These are phyloP conservation scores for Empis stercorea DNA, from an alignment of 2,888 invertebrate species.

Conservation along the genomic window DNA sequence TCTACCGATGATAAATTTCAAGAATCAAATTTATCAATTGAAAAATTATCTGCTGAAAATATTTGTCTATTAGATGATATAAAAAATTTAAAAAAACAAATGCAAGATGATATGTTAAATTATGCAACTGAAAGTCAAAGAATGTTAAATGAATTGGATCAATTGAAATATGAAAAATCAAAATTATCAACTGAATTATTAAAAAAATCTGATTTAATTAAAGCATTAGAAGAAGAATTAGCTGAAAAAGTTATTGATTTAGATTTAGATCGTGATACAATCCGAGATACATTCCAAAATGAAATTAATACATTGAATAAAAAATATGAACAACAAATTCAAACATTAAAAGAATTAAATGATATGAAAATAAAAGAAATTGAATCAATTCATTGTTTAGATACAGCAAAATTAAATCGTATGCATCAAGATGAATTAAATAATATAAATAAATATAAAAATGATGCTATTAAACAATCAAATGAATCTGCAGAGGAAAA, in stretches of 20 bases:
- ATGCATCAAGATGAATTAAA: constrained; percentile 11
- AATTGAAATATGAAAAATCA: constrained; percentile 28
- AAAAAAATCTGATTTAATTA: constrained; percentile 31
- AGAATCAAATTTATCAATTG: constrained; percentile 21
- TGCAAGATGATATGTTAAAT: constrained; percentile 28
- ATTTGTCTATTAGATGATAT: constrained; percentile 22
- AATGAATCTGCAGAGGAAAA: constrained; percentile 33
- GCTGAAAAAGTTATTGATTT: constrained; percentile 31
- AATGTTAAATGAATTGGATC: constrained; percentile 27
- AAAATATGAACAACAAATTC: constrained; percentile 14
- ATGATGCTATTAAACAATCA: constrained; percentile 28
- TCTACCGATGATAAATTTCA: constrained; percentile 19
- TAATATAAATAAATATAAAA: constrained; percentile 5
- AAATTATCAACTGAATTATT: constrained; percentile 29
- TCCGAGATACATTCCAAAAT: constrained; percentile 27
- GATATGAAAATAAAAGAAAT: constrained; percentile 17
- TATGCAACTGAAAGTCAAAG: constrained; percentile 28
- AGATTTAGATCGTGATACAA: constrained; percentile 30
- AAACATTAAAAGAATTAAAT: constrained; percentile 13
- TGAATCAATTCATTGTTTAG: constrained; percentile 13
- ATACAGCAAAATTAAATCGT: constrained; percentile 10
- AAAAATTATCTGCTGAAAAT: constrained; percentile 25
- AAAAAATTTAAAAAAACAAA: constrained; percentile 23
- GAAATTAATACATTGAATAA: constrained; percentile 22
- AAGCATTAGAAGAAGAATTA: constrained; percentile 29